Evolutionary conservation across 2,113 vertebrate genomes (phyloP).

Genomic region (Tyto alba): DNA sequence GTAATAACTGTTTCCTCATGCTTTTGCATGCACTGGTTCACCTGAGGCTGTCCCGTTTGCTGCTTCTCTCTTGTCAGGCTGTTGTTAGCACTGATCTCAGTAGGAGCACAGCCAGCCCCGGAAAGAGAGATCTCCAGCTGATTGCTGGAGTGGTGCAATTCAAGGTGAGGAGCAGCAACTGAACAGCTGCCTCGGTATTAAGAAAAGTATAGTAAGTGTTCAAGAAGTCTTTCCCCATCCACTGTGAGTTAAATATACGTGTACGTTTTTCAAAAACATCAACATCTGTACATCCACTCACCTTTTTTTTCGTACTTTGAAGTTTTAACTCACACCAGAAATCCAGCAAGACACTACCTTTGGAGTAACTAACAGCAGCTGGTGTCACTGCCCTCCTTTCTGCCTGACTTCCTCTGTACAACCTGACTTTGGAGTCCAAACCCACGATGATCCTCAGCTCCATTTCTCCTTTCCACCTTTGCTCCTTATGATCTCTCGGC

Average conservation of each 20-base stretch:
- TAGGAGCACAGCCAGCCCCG: neutral
- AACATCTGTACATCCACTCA: neutral
- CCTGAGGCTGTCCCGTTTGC: fast-evolving
- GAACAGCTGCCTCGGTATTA: neutral
- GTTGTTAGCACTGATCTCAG: fast-evolving
- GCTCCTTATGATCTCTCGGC: neutral
- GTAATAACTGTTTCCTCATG: neutral
- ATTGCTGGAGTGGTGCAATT: fast-evolving
- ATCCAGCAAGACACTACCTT: neutral
- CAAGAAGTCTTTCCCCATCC: neutral
- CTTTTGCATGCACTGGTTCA: neutral
- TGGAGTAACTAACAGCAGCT: neutral
- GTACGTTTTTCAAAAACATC: fast-evolving
- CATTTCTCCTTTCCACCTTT: neutral
- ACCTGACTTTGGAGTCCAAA: neutral
- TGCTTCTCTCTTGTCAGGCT: neutral
- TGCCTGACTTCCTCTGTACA: neutral
- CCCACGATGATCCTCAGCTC: fast-evolving
- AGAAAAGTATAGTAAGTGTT: neutral
- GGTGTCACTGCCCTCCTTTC: neutral
- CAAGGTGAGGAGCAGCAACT: neutral
- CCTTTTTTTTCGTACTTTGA: neutral
- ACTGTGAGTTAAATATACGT: neutral
- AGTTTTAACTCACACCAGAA: neutral
- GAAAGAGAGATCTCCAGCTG: neutral